These are phyloP conservation scores for Eriocheir sinensis DNA, from an alignment of 1,140 invertebrate species.

Conservation along the genomic window DNA sequence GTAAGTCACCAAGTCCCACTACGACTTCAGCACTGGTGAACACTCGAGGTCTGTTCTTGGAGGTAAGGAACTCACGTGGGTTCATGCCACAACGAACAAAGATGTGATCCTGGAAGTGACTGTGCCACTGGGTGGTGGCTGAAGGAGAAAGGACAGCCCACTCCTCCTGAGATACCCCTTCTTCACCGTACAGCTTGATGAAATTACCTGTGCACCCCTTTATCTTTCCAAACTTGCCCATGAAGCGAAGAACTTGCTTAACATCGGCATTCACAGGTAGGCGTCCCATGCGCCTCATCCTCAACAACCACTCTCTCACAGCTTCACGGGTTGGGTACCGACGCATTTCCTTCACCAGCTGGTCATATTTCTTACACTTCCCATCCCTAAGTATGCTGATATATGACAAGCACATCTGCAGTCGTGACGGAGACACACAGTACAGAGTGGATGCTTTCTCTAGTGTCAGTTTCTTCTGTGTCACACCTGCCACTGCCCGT, in stretches of 20 bases:
- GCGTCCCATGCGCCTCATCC: conserved; percentile 35
- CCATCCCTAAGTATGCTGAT: neutral
- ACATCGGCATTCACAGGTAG: neutral
- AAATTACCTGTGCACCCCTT: neutral
- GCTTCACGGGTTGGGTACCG: neutral
- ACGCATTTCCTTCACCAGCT: neutral
- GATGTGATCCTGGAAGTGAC: neutral
- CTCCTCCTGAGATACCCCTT: neutral
- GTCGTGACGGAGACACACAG: neutral
- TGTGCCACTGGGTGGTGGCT: neutral
- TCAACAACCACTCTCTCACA: conserved; percentile 17
- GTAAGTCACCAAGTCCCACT: neutral
- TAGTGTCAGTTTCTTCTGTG: neutral
- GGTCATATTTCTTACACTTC: neutral
- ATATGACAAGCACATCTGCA: neutral
- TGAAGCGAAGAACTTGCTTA: neutral
- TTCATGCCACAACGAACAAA: neutral
- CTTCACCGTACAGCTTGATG: neutral
- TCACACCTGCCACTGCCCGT: neutral
- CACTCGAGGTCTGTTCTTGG: neutral
- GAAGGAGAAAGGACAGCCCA: neutral
- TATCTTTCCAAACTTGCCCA: neutral
- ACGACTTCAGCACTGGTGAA: conserved; percentile 32
- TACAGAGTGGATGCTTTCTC: neutral
- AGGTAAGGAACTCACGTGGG: neutral